A percentile compares a stretch with the other conserved stretches of the same genome.
Evolutionary conservation across 2,888 invertebrate species (phyloP).

Genomic region (Atherix ibis): DNA sequence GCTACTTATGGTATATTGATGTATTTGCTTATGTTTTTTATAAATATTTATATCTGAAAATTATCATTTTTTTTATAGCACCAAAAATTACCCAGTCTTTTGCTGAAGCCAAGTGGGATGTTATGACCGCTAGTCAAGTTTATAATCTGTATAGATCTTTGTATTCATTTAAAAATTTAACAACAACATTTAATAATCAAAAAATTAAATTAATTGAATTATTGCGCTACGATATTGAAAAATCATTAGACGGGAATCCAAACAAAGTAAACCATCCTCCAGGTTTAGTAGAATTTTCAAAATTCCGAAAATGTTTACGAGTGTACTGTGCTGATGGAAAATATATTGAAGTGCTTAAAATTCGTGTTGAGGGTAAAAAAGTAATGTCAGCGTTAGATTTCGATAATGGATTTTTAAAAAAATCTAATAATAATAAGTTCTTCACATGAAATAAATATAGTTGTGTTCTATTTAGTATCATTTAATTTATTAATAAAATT

Average conservation of each 20-base stretch:
- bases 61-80: conserved; percentile 38
- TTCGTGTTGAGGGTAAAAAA: conserved; percentile 52
- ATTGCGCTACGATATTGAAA: conserved; percentile 7
- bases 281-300: conserved; percentile 47
- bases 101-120: conserved; percentile 47
- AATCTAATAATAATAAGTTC: conserved; percentile 22
- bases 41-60: conserved; percentile 1
- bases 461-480: too few relatives aligned
- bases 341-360: conserved; percentile 46
- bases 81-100: conserved; percentile 50
- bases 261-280: conserved; percentile 18
- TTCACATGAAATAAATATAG: too few relatives aligned
- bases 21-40: conserved; percentile 5
- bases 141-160: conserved; percentile 59
- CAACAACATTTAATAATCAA: conserved; percentile 43
- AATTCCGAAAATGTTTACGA: conserved; percentile 39
- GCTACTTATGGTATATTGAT: conserved; percentile 51
- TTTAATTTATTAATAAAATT: too few relatives aligned
- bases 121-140: conserved; percentile 44
- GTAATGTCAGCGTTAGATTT: conserved; percentile 67
- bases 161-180: conserved; percentile 43
- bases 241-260: conserved; percentile 7
- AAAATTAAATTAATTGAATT: conserved; percentile 47
- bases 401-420: conserved; percentile 69
- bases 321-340: conserved; percentile 49